These are phyloP conservation scores for Cremastinae sp. DNA, from an alignment of 2,888 invertebrate species.

Conservation along the genomic window DNA sequence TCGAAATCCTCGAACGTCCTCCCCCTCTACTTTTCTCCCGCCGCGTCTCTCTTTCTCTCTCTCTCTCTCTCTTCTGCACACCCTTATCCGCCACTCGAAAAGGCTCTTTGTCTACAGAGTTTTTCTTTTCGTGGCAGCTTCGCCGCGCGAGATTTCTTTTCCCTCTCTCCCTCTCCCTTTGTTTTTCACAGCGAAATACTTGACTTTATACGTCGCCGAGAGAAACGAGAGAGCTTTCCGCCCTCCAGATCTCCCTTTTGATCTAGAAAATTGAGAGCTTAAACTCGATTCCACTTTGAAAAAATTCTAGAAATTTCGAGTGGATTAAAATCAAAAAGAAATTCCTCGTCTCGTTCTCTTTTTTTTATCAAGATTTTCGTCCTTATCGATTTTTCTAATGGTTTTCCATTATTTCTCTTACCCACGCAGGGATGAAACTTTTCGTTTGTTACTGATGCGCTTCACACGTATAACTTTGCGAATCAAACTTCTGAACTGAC, in stretches of 20 bases:
- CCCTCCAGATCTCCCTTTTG: constrained; percentile 7
- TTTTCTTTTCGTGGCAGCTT: constrained; percentile 35
- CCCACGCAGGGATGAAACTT: too few species aligned
- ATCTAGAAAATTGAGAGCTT: constrained; percentile 8
- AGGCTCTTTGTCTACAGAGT: constrained; percentile 57
- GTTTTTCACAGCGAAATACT: constrained; percentile 8
- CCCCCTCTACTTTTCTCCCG: constrained; percentile 8
- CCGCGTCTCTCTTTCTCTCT: neutral
- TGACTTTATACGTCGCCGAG: neutral
- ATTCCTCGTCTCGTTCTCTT: neutral
- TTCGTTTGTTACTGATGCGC: too few species aligned
- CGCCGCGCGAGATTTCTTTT: neutral
- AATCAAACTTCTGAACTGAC: neutral
- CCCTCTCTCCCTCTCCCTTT: constrained; percentile 5
- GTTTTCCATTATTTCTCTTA: too few species aligned
- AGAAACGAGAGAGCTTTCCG: neutral
- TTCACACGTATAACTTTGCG: too few species aligned
- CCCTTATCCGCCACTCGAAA: constrained; percentile 12
- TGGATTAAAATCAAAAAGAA: neutral
- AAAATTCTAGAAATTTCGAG: neutral
- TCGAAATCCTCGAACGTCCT: constrained; percentile 21
- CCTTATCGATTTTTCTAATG: too few species aligned
- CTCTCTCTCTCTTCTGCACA: neutral
- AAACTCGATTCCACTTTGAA: neutral
- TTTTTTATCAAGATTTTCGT: too few species aligned